A percentile compares a stretch with the other conserved stretches of the same genome.
These are phyloP conservation scores for Bergia sp. DNA, from an alignment of 92 coral and sea anemone genomes.

Conservation along the genomic window DNA sequence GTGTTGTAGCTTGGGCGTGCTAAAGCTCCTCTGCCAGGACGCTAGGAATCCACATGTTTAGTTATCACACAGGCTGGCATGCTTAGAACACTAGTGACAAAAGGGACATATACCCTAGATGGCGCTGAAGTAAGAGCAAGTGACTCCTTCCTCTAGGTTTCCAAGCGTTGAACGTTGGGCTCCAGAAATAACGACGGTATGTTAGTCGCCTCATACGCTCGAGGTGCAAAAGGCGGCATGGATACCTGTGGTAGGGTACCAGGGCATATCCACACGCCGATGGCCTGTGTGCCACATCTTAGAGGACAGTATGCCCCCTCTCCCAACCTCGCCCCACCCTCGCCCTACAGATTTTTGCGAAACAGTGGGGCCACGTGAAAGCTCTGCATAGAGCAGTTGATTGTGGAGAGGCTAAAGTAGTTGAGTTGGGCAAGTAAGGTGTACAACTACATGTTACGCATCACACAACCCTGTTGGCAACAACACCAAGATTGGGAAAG, in stretches of 20 bases:
- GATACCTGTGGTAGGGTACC: background rate
- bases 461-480: too few species aligned
- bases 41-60: background rate
- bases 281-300: constrained; percentile 1
- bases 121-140: background rate
- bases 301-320: too few species aligned
- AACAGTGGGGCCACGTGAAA: too few species aligned
- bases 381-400: too few species aligned
- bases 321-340: too few species aligned
- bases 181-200: background rate
- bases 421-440: too few species aligned
- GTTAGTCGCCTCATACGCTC: background rate
- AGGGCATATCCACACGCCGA: constrained; percentile 21
- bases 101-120: background rate
- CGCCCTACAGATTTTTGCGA: too few species aligned
- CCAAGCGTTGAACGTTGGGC: background rate
- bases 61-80: too few species aligned
- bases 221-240: background rate
- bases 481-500: too few species aligned
- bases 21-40: background rate
- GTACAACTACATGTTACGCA: too few species aligned
- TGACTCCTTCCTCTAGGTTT: constrained; percentile 1
- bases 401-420: too few species aligned
- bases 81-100: background rate
- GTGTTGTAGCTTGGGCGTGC: background rate